phyloP scores from a whole-genome alignment of 2,888 invertebrate species.

The Petrolisthes manimaculis region DNA sequence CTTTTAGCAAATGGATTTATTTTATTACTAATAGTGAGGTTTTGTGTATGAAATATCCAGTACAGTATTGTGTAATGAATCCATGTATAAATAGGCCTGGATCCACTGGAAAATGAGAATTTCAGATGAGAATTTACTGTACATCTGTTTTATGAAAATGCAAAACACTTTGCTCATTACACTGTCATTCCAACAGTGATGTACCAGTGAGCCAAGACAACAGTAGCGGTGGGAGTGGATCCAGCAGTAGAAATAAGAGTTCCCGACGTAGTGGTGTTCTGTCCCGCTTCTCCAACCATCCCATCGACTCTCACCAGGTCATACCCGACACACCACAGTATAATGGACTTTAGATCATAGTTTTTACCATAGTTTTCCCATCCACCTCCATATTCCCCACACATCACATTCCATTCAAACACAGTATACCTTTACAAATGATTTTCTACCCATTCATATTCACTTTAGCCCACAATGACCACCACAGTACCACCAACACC shows the following conservation, averaged over 20 bases:
- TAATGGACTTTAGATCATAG: conserved; percentile 30
- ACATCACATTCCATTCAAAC: too few relatives aligned
- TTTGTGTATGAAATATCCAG: too few relatives aligned
- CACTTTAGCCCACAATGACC: too few relatives aligned
- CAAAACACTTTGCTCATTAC: neutral
- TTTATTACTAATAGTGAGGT: too few relatives aligned
- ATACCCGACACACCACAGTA: conserved; percentile 45
- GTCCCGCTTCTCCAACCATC: conserved; percentile 31
- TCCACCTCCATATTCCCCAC: too few relatives aligned
- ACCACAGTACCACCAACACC: too few relatives aligned
- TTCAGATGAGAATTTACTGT: neutral
- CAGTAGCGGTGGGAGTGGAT: neutral
- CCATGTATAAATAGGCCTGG: too few relatives aligned
- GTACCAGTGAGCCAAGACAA: neutral
- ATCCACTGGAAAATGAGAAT: neutral
- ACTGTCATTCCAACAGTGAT: conserved; percentile 12
- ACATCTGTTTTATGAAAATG: neutral
- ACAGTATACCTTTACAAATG: too few relatives aligned
- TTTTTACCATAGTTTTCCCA: too few relatives aligned
- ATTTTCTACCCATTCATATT: too few relatives aligned
- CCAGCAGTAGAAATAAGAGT: neutral
- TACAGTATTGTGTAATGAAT: too few relatives aligned
- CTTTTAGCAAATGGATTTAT: too few relatives aligned
- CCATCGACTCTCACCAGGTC: neutral
- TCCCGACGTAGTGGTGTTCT: conserved; percentile 24